Percentiles rank a stretch among this genome's conserved stretches.
These are phyloP conservation scores for Hipposideros larvatus DNA, from an alignment of 2,797 vertebrate species.

Conservation along the genomic window DNA sequence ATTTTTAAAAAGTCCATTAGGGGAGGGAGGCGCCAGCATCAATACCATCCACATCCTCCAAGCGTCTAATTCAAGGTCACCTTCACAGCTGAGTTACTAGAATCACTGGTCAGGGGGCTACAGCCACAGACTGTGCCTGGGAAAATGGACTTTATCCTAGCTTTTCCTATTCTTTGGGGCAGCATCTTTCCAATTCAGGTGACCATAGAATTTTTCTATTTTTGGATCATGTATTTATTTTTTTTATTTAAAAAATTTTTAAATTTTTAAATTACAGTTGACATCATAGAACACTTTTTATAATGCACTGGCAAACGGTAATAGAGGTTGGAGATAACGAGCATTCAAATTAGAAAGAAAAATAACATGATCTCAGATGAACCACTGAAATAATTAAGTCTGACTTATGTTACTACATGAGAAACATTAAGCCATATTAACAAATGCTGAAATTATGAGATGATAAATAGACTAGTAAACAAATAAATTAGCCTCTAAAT, in stretches of 20 bases:
- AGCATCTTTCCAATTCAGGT: neutral
- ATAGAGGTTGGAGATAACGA: neutral
- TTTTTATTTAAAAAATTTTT: no score
- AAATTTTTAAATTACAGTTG: no score
- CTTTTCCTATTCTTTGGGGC: neutral
- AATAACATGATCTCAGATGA: conserved; percentile 51
- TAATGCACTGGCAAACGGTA: neutral
- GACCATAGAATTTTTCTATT: neutral
- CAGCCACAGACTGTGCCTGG: conserved; percentile 3
- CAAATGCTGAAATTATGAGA: conserved; percentile 13
- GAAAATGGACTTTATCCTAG: neutral
- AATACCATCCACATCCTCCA: conserved; percentile 9
- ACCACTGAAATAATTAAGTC: conserved; percentile 24
- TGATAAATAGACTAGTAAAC: conserved; percentile 41
- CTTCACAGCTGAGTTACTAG: neutral
- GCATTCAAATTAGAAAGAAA: conserved; percentile 35
- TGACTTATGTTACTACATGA: conserved; percentile 18
- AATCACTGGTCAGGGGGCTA: neutral
- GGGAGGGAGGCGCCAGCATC: neutral
- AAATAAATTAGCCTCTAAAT: conserved; percentile 35
- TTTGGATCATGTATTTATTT: no score
- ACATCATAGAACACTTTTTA: neutral
- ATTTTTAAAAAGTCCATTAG: neutral
- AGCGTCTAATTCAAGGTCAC: conserved; percentile 57
- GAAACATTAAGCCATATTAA: conserved; percentile 42